Evolutionary conservation across 2,888 invertebrate genomes (phyloP).

Genomic region (Agriotes lineatus): DNA sequence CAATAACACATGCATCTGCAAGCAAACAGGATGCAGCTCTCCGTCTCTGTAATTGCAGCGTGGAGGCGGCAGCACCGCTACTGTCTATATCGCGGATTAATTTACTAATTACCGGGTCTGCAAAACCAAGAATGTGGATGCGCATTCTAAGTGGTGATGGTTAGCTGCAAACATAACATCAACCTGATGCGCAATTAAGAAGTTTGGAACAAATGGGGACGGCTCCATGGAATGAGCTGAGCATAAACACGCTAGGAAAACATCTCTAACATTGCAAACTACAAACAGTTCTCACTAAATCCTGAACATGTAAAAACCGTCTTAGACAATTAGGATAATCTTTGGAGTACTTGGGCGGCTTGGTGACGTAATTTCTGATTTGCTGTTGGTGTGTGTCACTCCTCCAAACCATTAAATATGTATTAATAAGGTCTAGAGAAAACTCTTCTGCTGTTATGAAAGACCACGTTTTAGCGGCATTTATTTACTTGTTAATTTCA

Average conservation of each 20-base stretch:
- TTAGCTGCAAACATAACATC: conserved; percentile 21
- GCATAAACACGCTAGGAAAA: background rate
- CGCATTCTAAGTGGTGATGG: conserved; percentile 14
- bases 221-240: background rate
- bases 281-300: too few relatives aligned
- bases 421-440: too few relatives aligned
- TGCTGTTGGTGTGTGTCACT: too few relatives aligned
- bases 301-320: too few relatives aligned
- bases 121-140: conserved; percentile 27
- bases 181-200: conserved; percentile 24
- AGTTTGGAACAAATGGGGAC: background rate
- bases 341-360: too few relatives aligned
- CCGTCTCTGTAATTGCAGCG: background rate
- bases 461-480: too few relatives aligned
- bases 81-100: conserved; percentile 27
- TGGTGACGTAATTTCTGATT: too few relatives aligned
- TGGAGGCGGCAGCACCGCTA: too few relatives aligned
- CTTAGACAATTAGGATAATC: too few relatives aligned
- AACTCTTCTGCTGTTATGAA: too few relatives aligned
- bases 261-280: conserved; percentile 1
- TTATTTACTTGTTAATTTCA: too few relatives aligned
- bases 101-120: conserved; percentile 20
- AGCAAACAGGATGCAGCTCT: conserved; percentile 4
- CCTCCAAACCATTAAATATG: too few relatives aligned
- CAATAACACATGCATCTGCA: conserved; percentile 4